Evolutionary conservation across 2,113 vertebrate species (phyloP), one percentile per base, ranked within the genome.

Genomic region (Chroicocephalus ridibundus): DNA sequence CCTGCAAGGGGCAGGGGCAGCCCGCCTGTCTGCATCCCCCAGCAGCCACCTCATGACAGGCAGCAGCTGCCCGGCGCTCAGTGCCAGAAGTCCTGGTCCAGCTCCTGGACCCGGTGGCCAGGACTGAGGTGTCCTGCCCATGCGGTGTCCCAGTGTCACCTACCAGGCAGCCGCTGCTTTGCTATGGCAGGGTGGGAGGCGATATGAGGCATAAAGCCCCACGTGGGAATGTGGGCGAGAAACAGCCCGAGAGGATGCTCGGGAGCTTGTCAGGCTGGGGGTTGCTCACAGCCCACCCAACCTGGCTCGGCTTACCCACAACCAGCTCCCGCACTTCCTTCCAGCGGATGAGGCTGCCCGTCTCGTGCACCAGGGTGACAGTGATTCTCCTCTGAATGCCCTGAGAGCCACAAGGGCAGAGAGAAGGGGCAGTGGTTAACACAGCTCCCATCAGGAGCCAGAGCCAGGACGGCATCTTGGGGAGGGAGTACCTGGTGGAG

Each of bases 371-470:
- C 77, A 99, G 98, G 1, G 99, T 99, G 61, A 99, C 98, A 0
- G 99, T 98, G 82, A 99, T 98, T 95, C 99, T 98, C 87, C 99
- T 99, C 97, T 99, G 99, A 82, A 99, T 99, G 86, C 99, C 99
- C 99, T 99, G 97, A 61, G 46, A 27, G 3, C 70, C 21, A 3
- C 5, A 8, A 69, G 11, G 46, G 27, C 84, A 82, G 66, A 93
- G 19, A 95, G 61, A 87, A 78, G 58, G 44, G 32, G 51, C 51
- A 79, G 34, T 1, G 22, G 42, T 96, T 94, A 95, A 34, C 24
- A 69, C 21, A 80, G 64, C 18, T 29, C 36, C 38, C 2, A 3
- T 13, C 11, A 72, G 40, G 38, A 64, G 64, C 19, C 6, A 32
- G 26, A 84, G 40, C 62, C 3, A 3, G 14, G 31, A 57, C 1